Evolutionary conservation across 2,888 invertebrate species (phyloP), one percentile per base, ranked within the genome.

Genomic region (Eulithis testata): DNA sequence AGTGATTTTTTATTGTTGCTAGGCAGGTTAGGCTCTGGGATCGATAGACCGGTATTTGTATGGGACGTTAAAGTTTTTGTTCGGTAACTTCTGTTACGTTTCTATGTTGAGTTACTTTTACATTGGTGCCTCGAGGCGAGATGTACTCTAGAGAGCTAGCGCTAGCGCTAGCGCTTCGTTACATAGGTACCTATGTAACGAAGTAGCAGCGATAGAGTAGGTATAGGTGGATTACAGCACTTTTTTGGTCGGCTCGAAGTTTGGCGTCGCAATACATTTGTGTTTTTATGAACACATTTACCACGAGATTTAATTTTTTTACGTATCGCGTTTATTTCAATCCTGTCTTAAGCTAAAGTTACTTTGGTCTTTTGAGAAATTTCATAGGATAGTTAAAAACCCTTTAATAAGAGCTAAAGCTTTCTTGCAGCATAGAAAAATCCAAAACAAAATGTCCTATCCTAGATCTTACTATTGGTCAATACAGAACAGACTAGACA

Each of bases 1-100:
- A 60, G 53, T 55, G 52, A 53, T 52, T 63, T 60, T 59, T 63
- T 63, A 56, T 60, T 57, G 60, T 63, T 54, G 63, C 60, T 63
- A 60, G 11, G 55, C 60, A 43, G 40, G 14, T 21, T 36, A 8
- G 27, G 37, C 49, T 65, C 21, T 54, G 31, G 14, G 31, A 60
- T 58, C 59, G 52, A 62, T 63, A 43, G 44, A 59, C 53, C 49
- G 27, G 54, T 65, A 31, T 55, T 43, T 40, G 12, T 43, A 43
- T 21, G 14, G 50, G 50, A 55, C 45, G 31, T 36, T 52, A 44
- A 27, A 31, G 44, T 51, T 52, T 43, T 43, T 49, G 47, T 49
- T 49, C 21, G 11, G 21, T 21, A 9, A 21, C 49, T 21, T 49
- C 21, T 14, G 8, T 14, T 7, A 21, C 9, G 49, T 49, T 49